Evolutionary conservation across 1,140 invertebrate species (phyloP).

Genomic region (Ladona fulva): DNA sequence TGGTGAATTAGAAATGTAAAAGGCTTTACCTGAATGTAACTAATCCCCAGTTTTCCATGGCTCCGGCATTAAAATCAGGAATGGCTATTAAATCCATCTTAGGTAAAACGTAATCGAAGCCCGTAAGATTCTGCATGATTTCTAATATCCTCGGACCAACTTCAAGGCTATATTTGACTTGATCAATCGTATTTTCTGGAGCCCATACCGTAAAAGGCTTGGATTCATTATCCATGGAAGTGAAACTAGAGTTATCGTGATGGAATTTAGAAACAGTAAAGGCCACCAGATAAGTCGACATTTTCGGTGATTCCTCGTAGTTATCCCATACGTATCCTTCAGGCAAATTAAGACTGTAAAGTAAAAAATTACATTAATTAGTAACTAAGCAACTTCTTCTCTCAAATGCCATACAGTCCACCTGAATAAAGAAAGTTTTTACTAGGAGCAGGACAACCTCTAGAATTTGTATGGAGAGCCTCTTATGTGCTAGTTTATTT

Average conservation of each 20-base stretch:
- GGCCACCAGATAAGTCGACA: conserved; percentile 84
- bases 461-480: too few species aligned
- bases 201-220: background rate
- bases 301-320: conserved; percentile 58
- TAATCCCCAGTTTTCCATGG: conserved; percentile 92
- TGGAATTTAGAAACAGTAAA: conserved; percentile 71
- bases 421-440: too few species aligned
- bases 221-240: background rate
- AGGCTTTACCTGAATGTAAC: conserved; percentile 56
- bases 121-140: background rate
- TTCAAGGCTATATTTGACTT: background rate
- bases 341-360: background rate
- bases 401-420: too few species aligned
- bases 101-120: conserved; percentile 24
- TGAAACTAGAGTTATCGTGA: conserved; percentile 26
- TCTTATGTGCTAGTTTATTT: too few species aligned
- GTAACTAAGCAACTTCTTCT: too few species aligned
- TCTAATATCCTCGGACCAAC: background rate
- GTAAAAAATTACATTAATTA: too few species aligned
- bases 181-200: background rate
- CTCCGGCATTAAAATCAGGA: conserved; percentile 89
- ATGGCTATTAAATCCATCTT: conserved; percentile 74
- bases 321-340: conserved; percentile 45
- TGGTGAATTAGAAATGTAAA: too few species aligned
- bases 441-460: too few species aligned